Base-by-base conservation (phyloP, 2,113 vertebrate species). In the Lucifuga dentata region DNA sequence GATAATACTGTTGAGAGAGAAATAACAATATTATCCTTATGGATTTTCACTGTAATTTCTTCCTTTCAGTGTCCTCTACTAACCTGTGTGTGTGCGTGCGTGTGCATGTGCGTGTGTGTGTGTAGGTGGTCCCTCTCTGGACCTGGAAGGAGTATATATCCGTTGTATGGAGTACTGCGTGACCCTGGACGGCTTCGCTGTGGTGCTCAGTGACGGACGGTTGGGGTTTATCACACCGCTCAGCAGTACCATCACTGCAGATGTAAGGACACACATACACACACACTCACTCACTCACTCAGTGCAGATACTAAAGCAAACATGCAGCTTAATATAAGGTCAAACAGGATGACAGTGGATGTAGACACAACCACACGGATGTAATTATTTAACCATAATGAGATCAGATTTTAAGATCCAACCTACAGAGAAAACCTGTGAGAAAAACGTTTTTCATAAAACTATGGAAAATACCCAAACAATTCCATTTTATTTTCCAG, bases 161-260 rank as follows among this genome's bases (percentile, higher is more conserved):
- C 84, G 80, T 77, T 95, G 96, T 67, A 97, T 99, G 95, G 96
- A 97, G 81, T 98, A 98, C 60, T 98, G 97, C 80, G 90, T 94
- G 45, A 99, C 96, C 0, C 94, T 99, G 68, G 96, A 96, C 69
- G 98, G 98, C 11, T 98, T 98, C 76, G 97, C 97, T 36, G 95
- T 96, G 59, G 97, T 99, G 16, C 96, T 99, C 80, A 95, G 95
- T 35, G 97, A 99, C 51, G 97, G 98, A 11, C 95, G 95, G 64
- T 90, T 99, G 80, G 98, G 97, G 64, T 99, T 99, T 81, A 96
- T 99, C 87, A 97, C 97, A 9, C 97, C 97, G 0, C 89, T 96
- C 43, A 94, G 95, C 61, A 96, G 89, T 90, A 94, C 91, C 87
- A 95, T 98, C 82, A 92, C 93, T 53, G 91, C 95, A 79, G 96